Base-by-base conservation (phyloP, 1,140 invertebrate species). In the Phortica variegata region DNA sequence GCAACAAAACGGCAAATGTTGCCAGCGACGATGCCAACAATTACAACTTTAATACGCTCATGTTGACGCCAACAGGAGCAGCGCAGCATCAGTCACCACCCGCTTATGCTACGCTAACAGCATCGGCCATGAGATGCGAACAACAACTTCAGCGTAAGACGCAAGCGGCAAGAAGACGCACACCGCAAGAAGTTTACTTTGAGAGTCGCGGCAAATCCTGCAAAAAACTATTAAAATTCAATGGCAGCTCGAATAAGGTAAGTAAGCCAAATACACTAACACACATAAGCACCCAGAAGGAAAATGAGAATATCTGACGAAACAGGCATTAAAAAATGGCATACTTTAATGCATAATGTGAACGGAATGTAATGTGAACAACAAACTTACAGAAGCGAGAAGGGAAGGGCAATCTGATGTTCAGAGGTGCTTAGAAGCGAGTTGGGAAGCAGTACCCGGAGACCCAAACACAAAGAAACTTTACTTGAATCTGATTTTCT, bases 191-290 rank as follows among this genome's bases (percentile, higher is more conserved):
- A 79, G 85, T 87, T 71, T 87, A 87, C 61, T 87, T 86, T 55
- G 85, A 88, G 62, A 86, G 82, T 55, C 79, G 84, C 21, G 86
- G 86, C 46, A 86, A 87, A 61, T 85, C 84, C 61, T 87, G 85
- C 76, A 83, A 83, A 59, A 87, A 87, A 70, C 76, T 88, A 19
- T 80, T 88, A 36, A 80, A 81, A 63, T 84, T 86, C 78, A 85
- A 87, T 70, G 86, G 86, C 36, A 84, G 82, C 60, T 84, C 85
- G 15, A 86, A 84, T 63, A 87, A 86, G 80, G 84, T 84, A 73
- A 79, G 77, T 73, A 58, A 42, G 36, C 26, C 32, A 37, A 42
- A 10, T 43, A 16, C 20, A 48, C 29, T n/a, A 29, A 15, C 20
- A 40, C 19, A 26, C 18, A n/a, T 19, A n/a, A n/a, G n/a, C n/a